These are phyloP conservation scores for Leptinotarsa rubiginosa DNA, from an alignment of 2,888 invertebrate genomes.

Conservation along the genomic window DNA sequence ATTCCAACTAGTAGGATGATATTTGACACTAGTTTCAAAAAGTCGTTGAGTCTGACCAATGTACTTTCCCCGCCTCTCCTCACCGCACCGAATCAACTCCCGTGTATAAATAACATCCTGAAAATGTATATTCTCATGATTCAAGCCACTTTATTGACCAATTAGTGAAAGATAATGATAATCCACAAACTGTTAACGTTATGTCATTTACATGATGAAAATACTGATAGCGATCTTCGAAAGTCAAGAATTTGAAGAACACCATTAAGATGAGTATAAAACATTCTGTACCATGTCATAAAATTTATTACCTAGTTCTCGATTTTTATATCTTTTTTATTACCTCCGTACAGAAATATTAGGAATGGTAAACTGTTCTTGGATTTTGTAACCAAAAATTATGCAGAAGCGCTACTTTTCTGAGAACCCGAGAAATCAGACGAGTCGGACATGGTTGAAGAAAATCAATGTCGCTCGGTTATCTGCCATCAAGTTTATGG, in stretches of 20 bases:
- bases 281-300: constrained; percentile 13
- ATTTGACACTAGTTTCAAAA: too few relatives aligned
- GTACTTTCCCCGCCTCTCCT: too few relatives aligned
- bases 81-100: background rate
- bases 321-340: constrained; percentile 41
- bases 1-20: too few relatives aligned
- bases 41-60: too few relatives aligned
- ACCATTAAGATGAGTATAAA: constrained; percentile 19
- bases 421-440: constrained; percentile 22
- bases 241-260: constrained; percentile 19
- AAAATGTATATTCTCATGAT: constrained; percentile 1
- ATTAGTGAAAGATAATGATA: constrained; percentile 6
- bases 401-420: constrained; percentile 31
- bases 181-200: constrained; percentile 14
- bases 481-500: constrained; percentile 40
- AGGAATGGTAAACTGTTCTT: constrained; percentile 28
- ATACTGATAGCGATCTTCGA: constrained; percentile 14
- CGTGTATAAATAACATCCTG: background rate
- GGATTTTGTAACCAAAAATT: constrained; percentile 35
- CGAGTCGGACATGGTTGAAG: background rate
- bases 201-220: constrained; percentile 20
- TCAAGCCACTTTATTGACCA: constrained; percentile 12
- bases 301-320: constrained; percentile 23
- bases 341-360: constrained; percentile 36
- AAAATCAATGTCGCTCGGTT: constrained; percentile 36